Evolutionary conservation across 2,888 invertebrate species (phyloP), one percentile per base, ranked within the genome.

Genomic region (Tanytarsus gracilentus): DNA sequence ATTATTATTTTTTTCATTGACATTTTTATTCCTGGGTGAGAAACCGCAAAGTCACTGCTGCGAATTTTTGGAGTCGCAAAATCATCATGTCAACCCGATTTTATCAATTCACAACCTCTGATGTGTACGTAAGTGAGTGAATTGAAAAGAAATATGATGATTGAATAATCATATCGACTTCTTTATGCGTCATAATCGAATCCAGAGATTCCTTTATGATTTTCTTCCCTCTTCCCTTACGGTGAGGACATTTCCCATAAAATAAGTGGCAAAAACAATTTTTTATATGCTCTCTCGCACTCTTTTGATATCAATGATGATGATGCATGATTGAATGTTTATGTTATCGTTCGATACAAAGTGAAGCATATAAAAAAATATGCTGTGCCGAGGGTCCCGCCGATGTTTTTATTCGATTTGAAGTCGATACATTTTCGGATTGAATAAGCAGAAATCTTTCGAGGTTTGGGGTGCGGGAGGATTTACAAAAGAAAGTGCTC

Each of bases 311-410:
- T 58, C 58, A 25, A 58, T 58, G 58, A 58, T 58, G 58, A 58
- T 58, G 58, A 58, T 58, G 58, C 58, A 58, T 58, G 58, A 58
- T 58, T 58, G 58, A 58, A 58, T 58, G 58, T 58, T 58, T 58
- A 56, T 56, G 55, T 56, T 56, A 58, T 58, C 58, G 58, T 48
- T n/a, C 58, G 25, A 58, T 58, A 48, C 29, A 58, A 58, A 58
- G 58, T 29, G 58, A 58, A 58, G 58, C 58, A 58, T 58, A 58
- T n/a, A n/a, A n/a, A 58, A 58, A 55, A 44, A 58, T 58, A 58
- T 58, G 58, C 26, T 48, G 14, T n/a, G 16, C n/a, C n/a, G n/a
- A n/a, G n/a, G n/a, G n/a, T n/a, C n/a, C n/a, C n/a, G n/a, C 48
- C 58, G 30, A 27, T 48, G 58, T 48, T 48, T 55, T 58, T 58